Evolutionary conservation across 1,140 invertebrate species (phyloP).

Genomic region (Scaptomyza graminum): DNA sequence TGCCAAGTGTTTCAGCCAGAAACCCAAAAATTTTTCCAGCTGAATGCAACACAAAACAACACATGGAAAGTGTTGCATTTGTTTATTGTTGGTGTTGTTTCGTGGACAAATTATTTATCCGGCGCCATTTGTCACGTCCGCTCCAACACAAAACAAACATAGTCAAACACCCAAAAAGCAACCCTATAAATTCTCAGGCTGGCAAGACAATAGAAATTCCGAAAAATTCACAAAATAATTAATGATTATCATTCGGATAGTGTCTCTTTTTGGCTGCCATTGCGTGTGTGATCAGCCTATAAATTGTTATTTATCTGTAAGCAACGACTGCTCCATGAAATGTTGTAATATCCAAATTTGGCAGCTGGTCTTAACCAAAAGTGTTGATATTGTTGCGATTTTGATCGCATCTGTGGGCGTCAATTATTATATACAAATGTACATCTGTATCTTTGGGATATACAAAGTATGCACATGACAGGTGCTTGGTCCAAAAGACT

Average conservation of each 20-base stretch:
- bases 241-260: conserved; percentile 52
- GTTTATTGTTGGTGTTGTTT: conserved; percentile 28
- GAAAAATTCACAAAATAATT: conserved; percentile 45
- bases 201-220: conserved; percentile 17
- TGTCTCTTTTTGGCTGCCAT: conserved; percentile 34
- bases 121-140: conserved; percentile 33
- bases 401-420: conserved; percentile 37
- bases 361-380: conserved; percentile 59
- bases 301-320: conserved; percentile 57
- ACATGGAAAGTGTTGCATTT: conserved; percentile 16
- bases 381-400: conserved; percentile 9
- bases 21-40: not conserved
- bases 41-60: not conserved
- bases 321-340: conserved; percentile 43
- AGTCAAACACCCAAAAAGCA: not conserved
- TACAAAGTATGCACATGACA: conserved; percentile 11
- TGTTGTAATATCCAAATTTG: conserved; percentile 56
- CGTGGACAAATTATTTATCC: conserved; percentile 45
- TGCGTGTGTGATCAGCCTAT: conserved; percentile 48
- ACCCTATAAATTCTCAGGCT: conserved; percentile 30
- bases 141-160: conserved; percentile 10
- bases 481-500: not conserved
- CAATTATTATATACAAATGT: not conserved
- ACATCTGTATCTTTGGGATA: conserved; percentile 42
- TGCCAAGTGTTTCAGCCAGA: conserved; percentile 1